These are phyloP conservation scores for Sceloporus undulatus DNA, from an alignment of 2,113 vertebrate species.

Conservation along the genomic window DNA sequence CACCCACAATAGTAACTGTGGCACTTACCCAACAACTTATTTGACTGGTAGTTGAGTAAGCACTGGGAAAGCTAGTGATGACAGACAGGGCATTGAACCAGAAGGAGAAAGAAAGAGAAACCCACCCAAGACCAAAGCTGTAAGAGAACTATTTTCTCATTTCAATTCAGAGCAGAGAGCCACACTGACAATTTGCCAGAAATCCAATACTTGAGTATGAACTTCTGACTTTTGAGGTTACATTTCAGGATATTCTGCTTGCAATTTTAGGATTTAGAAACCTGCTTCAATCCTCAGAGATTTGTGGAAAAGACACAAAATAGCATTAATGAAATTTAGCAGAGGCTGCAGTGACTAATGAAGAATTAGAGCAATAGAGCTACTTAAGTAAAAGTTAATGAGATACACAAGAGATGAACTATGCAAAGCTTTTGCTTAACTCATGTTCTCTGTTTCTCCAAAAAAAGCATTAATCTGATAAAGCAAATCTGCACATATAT, in stretches of 20 bases:
- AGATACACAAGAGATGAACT: not conserved
- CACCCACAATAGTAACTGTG: not conserved
- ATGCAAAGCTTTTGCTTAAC: not conserved
- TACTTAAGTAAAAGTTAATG: constrained; percentile 19
- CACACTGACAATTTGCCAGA: not conserved
- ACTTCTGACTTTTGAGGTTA: not conserved
- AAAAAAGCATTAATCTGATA: not conserved
- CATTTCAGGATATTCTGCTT: not conserved
- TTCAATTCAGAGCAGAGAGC: not conserved
- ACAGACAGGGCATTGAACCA: not conserved
- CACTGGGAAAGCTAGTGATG: not conserved
- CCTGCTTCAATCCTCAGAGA: constrained; percentile 3
- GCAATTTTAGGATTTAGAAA: not conserved
- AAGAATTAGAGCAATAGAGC: constrained; percentile 25
- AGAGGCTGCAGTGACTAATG: not conserved
- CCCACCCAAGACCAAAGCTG: not conserved
- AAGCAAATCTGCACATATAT: not conserved
- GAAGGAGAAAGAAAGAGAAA: too few species aligned
- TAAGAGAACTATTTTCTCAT: not conserved
- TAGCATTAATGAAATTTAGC: constrained; percentile 29
- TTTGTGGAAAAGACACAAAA: constrained; percentile 18
- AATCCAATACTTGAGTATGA: not conserved
- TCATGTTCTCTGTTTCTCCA: not conserved
- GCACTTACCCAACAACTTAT: not conserved
- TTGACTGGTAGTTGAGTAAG: not conserved